Conservation (phyloP, 2,888 invertebrate species). For the Lacanobia oleracea region DNA sequence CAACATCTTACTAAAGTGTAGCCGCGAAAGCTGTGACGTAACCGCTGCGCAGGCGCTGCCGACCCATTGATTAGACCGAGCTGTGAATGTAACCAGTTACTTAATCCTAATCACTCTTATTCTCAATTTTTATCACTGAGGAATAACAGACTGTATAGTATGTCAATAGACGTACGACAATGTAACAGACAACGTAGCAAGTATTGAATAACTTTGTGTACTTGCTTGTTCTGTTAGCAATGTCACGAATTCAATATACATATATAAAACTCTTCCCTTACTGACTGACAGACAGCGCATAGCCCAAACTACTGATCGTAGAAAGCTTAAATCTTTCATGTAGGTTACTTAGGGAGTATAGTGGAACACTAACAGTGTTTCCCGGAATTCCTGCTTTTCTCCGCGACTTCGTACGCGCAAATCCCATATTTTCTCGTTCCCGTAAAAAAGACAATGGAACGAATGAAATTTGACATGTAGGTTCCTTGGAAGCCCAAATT, state of each 20-base stretch:
- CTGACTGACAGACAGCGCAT: too few relatives aligned
- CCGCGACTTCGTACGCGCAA: too few relatives aligned
- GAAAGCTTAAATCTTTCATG: too few relatives aligned
- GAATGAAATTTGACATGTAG: too few relatives aligned
- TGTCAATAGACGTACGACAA: slow-evolving; percentile 3
- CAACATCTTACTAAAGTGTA: slow-evolving; percentile 81
- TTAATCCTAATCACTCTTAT: slow-evolving; percentile 76
- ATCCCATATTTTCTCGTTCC: too few relatives aligned
- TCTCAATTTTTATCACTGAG: slow-evolving; percentile 55
- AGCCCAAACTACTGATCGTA: too few relatives aligned
- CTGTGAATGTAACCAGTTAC: slow-evolving; percentile 85
- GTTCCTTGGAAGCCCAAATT: too few relatives aligned
- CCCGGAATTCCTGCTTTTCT: too few relatives aligned
- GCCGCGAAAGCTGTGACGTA: slow-evolving; percentile 88
- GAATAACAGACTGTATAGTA: slow-evolving; percentile 4
- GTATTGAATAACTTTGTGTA: slow-evolving; percentile 21
- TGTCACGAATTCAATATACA: background rate
- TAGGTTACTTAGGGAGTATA: too few relatives aligned
- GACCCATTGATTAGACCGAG: slow-evolving; percentile 85
- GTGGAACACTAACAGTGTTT: too few relatives aligned
- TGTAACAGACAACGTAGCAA: slow-evolving; percentile 13
- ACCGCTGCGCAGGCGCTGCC: slow-evolving; percentile 74
- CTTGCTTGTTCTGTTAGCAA: slow-evolving; percentile 2
- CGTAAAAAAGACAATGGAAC: too few relatives aligned
- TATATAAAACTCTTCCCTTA: too few relatives aligned